Evolutionary conservation across 2,797 vertebrate genomes (phyloP), one percentile per base, ranked within the genome.

Genomic region (Pagetopsis macropterus): DNA sequence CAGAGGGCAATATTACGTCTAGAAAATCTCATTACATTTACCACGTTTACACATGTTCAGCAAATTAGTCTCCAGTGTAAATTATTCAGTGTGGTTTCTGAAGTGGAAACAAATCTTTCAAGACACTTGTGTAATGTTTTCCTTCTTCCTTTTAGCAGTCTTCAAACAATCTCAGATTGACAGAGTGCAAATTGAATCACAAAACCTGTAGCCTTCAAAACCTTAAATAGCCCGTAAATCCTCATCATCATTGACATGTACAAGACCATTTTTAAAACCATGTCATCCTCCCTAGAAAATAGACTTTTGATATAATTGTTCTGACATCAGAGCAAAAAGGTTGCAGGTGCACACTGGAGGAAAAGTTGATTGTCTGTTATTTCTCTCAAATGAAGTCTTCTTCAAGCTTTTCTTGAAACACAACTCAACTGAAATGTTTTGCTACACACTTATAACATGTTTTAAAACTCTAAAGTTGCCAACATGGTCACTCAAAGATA

Each of bases 1-100:
- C 83, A 92, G 93, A 82, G 86, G 92, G 93, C 87, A 65, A 73
- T 54, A 13, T 86, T 65, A 79, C 16, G 40, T 72, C 57, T 65
- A 50, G 8, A 31, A 83, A 71, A 50, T 1, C 19, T 33, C 10
- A 40, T 15, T 31, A 63, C 63, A 11, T 27, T 5, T 37, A 37
- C 1, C 52, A 31, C 17, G 51, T 60, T 21, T 23, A 54, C 3
- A 79, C 27, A 61, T 45, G 56, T 16, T 52, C 2, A 59, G 6
- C 5, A 67, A 63, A 50, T 72, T 37, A 21, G 45, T n/a, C 31
- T 58, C 17, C 19, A 15, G 14, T 72, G 15, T 46, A 40, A 61
- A 37, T 5, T 61, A 3, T 13, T 10, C 33, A 43, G 1, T 44
- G n/a, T 65, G 19, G 10, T 31, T 57, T 2, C n/a, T 37, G 33